Conservation (phyloP, 2,113 vertebrate genomes). For the Aldabrachelys gigantea region DNA sequence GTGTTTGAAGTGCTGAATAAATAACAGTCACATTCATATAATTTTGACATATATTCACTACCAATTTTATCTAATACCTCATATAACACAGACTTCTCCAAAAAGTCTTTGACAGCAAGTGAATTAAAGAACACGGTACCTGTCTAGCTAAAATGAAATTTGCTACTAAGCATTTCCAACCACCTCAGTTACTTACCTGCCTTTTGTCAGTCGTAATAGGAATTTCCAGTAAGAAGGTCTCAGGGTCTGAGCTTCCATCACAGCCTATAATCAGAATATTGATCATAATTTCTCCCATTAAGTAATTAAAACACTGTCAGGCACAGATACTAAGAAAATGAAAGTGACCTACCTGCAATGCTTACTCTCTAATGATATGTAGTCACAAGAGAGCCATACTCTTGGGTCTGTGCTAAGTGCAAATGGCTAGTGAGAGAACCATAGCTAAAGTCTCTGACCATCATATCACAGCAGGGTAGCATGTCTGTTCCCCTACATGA, state of each 20-base stretch:
- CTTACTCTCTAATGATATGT: background rate
- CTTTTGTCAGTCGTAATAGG: constrained; percentile 92
- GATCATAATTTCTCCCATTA: background rate
- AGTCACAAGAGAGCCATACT: background rate
- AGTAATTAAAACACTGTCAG: background rate
- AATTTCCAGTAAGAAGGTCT: constrained; percentile 98
- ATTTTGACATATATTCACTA: background rate
- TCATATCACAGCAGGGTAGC: background rate
- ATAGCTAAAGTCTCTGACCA: background rate
- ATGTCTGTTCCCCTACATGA: background rate
- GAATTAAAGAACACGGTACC: background rate
- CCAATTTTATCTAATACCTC: background rate
- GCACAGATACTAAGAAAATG: background rate
- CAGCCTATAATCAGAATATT: constrained; percentile 83
- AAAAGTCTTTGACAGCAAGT: background rate
- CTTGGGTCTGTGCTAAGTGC: no score
- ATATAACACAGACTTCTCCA: background rate
- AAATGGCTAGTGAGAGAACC: background rate
- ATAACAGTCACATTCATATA: background rate
- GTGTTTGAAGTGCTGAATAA: background rate
- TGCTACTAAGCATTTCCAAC: background rate
- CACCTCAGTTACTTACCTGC: constrained; percentile 84
- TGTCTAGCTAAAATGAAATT: background rate
- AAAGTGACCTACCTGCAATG: background rate
- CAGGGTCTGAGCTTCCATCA: constrained; percentile 97